phyloP scores from a whole-genome alignment of 2,797 vertebrate species.

The Hippopotamyrus pictus region DNA sequence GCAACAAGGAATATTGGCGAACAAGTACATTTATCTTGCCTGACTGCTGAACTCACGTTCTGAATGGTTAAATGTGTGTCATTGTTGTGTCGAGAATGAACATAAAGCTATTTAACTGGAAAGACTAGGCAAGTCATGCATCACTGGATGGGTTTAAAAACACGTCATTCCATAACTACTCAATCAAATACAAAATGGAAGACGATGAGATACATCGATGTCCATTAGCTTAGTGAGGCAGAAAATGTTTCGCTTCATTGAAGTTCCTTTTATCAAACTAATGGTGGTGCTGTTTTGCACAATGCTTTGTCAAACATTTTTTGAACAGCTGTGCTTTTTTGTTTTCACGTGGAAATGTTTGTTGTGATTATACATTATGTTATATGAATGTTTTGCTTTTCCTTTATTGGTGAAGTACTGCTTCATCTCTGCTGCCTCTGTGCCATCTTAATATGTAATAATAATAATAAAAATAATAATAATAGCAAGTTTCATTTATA shows the following conservation, averaged over 20 bases:
- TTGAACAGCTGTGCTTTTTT: not conserved
- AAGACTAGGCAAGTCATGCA: no score
- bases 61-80: not conserved
- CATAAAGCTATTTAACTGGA: not conserved
- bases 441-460: not conserved
- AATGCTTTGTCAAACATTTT: not conserved
- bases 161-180: no score
- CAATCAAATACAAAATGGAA: no score
- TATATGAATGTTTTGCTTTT: not conserved
- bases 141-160: no score
- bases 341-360: not conserved
- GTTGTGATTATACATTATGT: not conserved
- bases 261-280: no score
- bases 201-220: no score
- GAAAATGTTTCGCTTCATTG: no score
- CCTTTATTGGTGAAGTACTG: not conserved
- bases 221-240: no score
- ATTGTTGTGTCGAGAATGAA: not conserved
- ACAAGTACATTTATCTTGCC: not conserved
- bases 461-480: no score
- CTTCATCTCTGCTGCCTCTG: not conserved
- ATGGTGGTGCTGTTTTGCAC: no score
- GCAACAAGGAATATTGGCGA: not conserved
- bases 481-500: not conserved
- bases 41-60: not conserved